Evolutionary conservation across 2,113 vertebrate genomes (phyloP).

Genomic region (Pleuronectes platessa): DNA sequence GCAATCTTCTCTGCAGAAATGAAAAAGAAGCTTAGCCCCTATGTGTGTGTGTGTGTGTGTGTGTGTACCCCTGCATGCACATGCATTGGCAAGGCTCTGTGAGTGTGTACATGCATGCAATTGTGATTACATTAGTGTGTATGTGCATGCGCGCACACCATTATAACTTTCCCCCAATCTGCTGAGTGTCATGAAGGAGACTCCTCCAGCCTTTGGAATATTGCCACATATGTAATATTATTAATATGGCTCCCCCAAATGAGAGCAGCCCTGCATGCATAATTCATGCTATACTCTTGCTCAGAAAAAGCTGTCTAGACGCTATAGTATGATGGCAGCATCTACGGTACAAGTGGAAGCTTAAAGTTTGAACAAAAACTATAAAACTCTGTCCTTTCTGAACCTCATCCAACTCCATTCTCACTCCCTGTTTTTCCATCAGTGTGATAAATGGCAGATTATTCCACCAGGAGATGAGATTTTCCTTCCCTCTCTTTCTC

Average conservation of each 20-base stretch:
- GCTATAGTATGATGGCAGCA: conserved; percentile 41
- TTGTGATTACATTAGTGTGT: conserved; percentile 2
- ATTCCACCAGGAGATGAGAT: conserved; percentile 81
- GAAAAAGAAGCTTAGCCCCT: conserved; percentile 73
- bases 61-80: conserved; percentile 8
- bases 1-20: conserved; percentile 77
- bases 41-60: conserved; percentile 35
- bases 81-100: conserved; percentile 39
- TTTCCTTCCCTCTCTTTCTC: conserved; percentile 65
- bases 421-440: conserved; percentile 71
- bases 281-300: conserved; percentile 81
- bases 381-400: conserved; percentile 59
- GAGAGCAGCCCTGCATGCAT: conserved; percentile 80
- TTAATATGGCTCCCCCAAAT: conserved; percentile 81
- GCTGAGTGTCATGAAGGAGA: conserved; percentile 60
- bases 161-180: conserved; percentile 64
- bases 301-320: conserved; percentile 76
- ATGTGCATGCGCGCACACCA: not conserved
- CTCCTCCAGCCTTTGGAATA: conserved; percentile 51
- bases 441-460: conserved; percentile 83
- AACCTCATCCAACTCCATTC: conserved; percentile 38
- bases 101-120: conserved; percentile 32
- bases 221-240: conserved; percentile 80
- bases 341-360: conserved; percentile 24
- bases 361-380: conserved; percentile 58